These are phyloP conservation scores for Rhagologus leucostigma DNA, from an alignment of 2,113 vertebrate species.

Conservation along the genomic window DNA sequence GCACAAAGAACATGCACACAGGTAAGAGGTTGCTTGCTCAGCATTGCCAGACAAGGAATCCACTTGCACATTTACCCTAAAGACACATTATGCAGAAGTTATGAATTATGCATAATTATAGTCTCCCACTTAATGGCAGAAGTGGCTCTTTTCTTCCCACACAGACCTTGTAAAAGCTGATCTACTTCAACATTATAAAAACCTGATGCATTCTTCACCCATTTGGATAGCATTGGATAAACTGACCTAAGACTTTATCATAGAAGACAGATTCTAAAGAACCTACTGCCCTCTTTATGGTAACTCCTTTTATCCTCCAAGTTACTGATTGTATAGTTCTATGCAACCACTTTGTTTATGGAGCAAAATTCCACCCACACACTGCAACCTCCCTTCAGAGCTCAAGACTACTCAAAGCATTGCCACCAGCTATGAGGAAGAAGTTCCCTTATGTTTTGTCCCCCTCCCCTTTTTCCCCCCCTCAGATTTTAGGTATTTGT, in stretches of 20 bases:
- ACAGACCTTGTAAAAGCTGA: background rate
- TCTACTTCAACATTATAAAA: background rate
- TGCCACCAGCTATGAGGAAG: background rate
- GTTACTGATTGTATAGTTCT: background rate
- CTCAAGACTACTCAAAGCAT: background rate
- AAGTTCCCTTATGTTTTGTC: background rate
- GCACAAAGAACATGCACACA: background rate
- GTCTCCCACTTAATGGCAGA: background rate
- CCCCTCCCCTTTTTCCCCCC: rapidly evolving
- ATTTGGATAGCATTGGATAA: background rate
- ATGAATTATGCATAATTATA: background rate
- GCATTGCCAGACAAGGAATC: background rate
- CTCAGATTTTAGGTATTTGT: background rate
- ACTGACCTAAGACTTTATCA: background rate
- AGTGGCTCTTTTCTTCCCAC: background rate
- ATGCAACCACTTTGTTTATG: background rate
- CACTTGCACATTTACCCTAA: background rate
- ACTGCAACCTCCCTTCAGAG: background rate
- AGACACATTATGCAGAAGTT: background rate
- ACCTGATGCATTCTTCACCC: background rate
- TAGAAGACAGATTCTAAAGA: background rate
- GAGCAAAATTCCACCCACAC: background rate
- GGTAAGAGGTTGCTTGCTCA: background rate
- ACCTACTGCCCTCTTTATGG: background rate
- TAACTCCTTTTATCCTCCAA: background rate